phyloP scores from a whole-genome alignment of 2,888 invertebrate genomes.

The Leucania comma region DNA sequence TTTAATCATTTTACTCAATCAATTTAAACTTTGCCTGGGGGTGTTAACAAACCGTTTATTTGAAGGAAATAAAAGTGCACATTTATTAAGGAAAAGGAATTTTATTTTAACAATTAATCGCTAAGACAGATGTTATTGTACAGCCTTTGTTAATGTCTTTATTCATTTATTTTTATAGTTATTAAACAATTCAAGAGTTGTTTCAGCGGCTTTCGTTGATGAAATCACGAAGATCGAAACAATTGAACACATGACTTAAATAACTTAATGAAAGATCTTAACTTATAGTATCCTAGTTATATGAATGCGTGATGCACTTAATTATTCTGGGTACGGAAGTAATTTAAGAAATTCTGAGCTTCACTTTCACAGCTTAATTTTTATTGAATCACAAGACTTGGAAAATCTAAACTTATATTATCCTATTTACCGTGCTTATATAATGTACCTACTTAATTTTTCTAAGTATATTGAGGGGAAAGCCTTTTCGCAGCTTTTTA shows the following conservation, averaged over 20 bases:
- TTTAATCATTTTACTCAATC: conserved; percentile 35
- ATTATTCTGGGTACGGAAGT: no score
- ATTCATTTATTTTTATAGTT: neutral
- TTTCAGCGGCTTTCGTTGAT: neutral
- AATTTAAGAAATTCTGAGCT: no score
- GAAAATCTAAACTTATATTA: neutral
- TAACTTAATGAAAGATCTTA: no score
- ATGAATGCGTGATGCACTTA: no score
- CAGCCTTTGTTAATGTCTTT: conserved; percentile 10
- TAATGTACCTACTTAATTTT: no score
- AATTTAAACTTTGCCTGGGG: conserved; percentile 43
- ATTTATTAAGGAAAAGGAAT: conserved; percentile 1
- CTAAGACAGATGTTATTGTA: conserved; percentile 6
- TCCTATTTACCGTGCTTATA: neutral
- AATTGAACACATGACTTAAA: neutral
- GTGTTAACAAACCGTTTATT: conserved; percentile 38
- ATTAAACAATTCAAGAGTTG: neutral
- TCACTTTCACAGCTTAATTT: neutral
- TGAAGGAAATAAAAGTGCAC: conserved; percentile 25
- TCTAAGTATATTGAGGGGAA: neutral
- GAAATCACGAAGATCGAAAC: neutral
- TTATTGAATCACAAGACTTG: no score
- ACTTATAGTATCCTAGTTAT: no score
- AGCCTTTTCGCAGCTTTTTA: neutral
- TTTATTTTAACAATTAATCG: conserved; percentile 26